Evolutionary conservation across 2,113 vertebrate species (phyloP), one percentile per base, ranked within the genome.

Genomic region (Platanista minor): DNA sequence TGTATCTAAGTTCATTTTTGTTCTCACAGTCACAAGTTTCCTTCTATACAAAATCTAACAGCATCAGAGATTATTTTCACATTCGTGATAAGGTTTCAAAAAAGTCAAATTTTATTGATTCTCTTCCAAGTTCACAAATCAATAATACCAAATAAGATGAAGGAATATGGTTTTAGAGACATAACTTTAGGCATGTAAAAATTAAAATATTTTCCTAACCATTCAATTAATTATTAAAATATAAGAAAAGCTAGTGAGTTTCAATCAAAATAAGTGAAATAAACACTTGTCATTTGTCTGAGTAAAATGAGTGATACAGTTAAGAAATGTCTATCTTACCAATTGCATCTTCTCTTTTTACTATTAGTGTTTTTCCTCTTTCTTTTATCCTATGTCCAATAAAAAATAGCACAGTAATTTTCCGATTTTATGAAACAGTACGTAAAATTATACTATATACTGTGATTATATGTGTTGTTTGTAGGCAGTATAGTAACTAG

Each of bases 61-160:
- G 1, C 6, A 27, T 27, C 49, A 92, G 23, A 80, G 43, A 62
- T 43, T 72, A 20, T 69, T 83, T 94, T 77, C 33, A 33, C 57
- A 31, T n/a, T 64, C 75, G 29, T 87, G 18, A 81, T 92, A 85
- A 36, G 7, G 15, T 54, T 31, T 41, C 27, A n/a, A 81, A 67
- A 74, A 80, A 33, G 7, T 61, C 25, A 52, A 67, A 89, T 75
- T 52, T 72, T 80, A 72, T 10, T 66, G 41, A 86, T 75, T 86
- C 12, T 90, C 46, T 43, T 91, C n/a, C n/a, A 57, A 62, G 81
- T 96, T 95, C 27, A 78, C 43, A 94, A 36, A 96, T 77, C 33
- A 87, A 6, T 87, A 92, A 83, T 3, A 77, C 21, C 39, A 93
- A 83, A 25, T 87, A 90, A 59, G 8, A 81, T 88, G 29, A 59